These are phyloP conservation scores for Belgica antarctica DNA, from an alignment of 2,888 invertebrate species.

Conservation along the genomic window DNA sequence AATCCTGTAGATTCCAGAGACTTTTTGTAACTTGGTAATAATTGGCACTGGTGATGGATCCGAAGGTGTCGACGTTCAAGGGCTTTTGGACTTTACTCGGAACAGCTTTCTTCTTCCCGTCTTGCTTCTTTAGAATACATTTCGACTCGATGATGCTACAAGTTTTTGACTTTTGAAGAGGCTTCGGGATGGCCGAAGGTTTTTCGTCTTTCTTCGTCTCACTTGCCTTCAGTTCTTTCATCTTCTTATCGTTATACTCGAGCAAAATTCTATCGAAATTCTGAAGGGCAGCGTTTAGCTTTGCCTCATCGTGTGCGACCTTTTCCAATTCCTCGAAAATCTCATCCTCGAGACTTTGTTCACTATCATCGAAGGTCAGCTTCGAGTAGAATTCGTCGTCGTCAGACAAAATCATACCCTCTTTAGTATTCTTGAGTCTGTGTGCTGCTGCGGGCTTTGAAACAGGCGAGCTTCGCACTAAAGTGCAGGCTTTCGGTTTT, in stretches of 20 bases:
- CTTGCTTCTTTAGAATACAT: constrained; percentile 64
- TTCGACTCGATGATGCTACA: constrained; percentile 69
- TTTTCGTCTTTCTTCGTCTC: constrained; percentile 39
- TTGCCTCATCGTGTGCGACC: constrained; percentile 55
- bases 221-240: constrained; percentile 42
- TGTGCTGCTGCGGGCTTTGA: background rate
- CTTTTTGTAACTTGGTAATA: constrained; percentile 60
- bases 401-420: constrained; percentile 16
- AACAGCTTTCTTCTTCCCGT: constrained; percentile 48
- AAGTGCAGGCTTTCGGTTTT: constrained; percentile 20
- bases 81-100: constrained; percentile 28
- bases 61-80: constrained; percentile 49
- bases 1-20: constrained; percentile 61
- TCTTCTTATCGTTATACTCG: constrained; percentile 52
- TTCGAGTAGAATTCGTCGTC: constrained; percentile 42
- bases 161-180: constrained; percentile 67
- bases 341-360: constrained; percentile 53
- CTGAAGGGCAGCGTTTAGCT: constrained; percentile 57
- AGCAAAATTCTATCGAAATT: constrained; percentile 59
- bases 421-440: constrained; percentile 2
- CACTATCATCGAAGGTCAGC: constrained; percentile 50
- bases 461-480: constrained; percentile 26
- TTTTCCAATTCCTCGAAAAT: constrained; percentile 55
- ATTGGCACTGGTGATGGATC: constrained; percentile 53
- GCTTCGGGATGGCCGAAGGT: constrained; percentile 45